Base-by-base conservation (phyloP, 2,797 vertebrate genomes). In the Steatocranus sp. region DNA sequence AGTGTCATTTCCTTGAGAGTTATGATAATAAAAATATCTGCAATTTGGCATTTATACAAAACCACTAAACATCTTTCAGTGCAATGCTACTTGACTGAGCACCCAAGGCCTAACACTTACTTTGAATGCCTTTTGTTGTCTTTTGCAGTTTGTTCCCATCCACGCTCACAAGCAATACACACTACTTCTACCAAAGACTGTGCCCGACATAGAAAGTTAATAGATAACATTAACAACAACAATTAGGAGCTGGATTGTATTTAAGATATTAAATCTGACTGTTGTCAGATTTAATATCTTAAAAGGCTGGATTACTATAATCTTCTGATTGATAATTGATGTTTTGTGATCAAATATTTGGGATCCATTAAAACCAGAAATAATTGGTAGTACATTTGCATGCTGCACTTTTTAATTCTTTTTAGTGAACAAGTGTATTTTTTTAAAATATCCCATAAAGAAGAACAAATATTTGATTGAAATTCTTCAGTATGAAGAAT, bases 221-320 rank as follows among this genome's bases (percentile, higher is more conserved):
- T 8, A 11, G 41, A 30, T 30, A n/a, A 70, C 41, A 48, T 46
- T 46, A 46, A 18, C 41, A 46, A 46, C 66, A 46, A 30, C 17
- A 48, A 8, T 70, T 70, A 27, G 0, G 66, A 46, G 23, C 46
- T 46, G 23, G 15, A 0, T 27, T 46, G 8, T 0, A 17, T 27
- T 46, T 46, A n/a, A n/a, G n/a, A n/a, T n/a, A n/a, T n/a, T 50
- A 11, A 79, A 87, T 63, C 23, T 2, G 46, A 75, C 78, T 61
- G 7, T 87, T 53, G 18, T 46, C n/a, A 32, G 68, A 48, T n/a
- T 36, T 79, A 43, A 76, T 20, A 17, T 9, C 11, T 53, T 20
- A 80, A 80, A 82, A 48, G 20, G 2, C 3, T 30, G 0, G 32
- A 61, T 41, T 18, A 4, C 10, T 30, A 3, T 73, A n/a, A 73